phyloP scores from a whole-genome alignment of 1,140 invertebrate genomes.

The Zaprionus ornatus region DNA sequence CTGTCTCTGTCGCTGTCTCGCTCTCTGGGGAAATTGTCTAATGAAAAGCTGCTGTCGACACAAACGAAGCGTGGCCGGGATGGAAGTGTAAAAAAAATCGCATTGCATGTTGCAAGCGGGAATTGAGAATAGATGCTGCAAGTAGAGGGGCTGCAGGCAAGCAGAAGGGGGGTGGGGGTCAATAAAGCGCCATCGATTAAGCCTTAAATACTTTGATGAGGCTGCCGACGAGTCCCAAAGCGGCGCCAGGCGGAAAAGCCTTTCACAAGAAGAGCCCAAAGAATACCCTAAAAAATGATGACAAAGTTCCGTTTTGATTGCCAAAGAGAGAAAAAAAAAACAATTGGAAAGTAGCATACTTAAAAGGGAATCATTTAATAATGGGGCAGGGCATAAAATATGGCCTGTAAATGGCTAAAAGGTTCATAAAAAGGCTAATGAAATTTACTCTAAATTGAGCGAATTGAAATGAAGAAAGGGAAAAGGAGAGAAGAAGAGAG shows the following conservation, averaged over 20 bases:
- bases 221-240: conserved; percentile 5
- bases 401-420: background rate
- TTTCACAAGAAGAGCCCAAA: conserved; percentile 39
- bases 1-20: background rate
- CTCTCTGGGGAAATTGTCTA: conserved; percentile 70
- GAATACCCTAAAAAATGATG: conserved; percentile 4
- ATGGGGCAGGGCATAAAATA: background rate
- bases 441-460: background rate
- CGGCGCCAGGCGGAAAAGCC: conserved; percentile 35
- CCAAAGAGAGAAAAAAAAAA: background rate
- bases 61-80: conserved; percentile 69
- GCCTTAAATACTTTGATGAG: conserved; percentile 65
- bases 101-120: conserved; percentile 45
- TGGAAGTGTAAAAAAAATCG: conserved; percentile 71
- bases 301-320: background rate
- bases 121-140: conserved; percentile 41
- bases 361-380: background rate
- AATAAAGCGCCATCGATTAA: conserved; percentile 78
- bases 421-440: background rate
- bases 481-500: background rate
- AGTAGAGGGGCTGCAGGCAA: background rate
- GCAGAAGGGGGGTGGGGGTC: too few relatives aligned
- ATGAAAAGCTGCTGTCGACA: conserved; percentile 80
- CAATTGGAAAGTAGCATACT: background rate
- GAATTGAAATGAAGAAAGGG: background rate